Conservation (phyloP, 2,797 vertebrate genomes). For the Pseudopleuronectes americanus region DNA sequence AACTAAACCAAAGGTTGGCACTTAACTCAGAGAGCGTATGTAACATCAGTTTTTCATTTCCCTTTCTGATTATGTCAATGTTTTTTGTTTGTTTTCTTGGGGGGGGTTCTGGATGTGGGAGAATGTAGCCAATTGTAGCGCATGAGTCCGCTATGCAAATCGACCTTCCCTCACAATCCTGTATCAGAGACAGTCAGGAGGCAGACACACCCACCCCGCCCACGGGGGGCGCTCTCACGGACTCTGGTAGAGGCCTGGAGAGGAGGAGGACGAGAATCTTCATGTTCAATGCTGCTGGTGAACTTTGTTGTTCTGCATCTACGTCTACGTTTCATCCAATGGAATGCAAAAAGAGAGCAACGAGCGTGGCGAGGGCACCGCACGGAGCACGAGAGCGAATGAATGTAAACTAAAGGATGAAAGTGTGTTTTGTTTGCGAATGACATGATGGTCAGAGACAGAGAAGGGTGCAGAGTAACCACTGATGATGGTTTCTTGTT, state of each 20-base stretch:
- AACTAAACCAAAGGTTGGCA: conserved; percentile 87
- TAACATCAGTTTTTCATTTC: conserved; percentile 64
- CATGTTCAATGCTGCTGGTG: conserved; percentile 75
- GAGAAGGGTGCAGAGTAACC: conserved; percentile 21
- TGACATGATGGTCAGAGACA: conserved; percentile 17
- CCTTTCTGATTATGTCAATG: conserved; percentile 46
- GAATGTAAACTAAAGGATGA: conserved; percentile 70
- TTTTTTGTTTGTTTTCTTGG: conserved; percentile 34
- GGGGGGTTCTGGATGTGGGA: conserved; percentile 77
- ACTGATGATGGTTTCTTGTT: conserved; percentile 44
- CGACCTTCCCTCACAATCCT: conserved; percentile 83
- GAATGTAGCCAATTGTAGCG: conserved; percentile 88
- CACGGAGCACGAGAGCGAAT: conserved; percentile 45
- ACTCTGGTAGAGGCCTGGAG: conserved; percentile 57
- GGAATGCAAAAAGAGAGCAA: conserved; percentile 64
- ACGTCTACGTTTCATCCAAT: conserved; percentile 62
- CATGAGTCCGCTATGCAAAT: conserved; percentile 88
- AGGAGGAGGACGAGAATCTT: conserved; percentile 24
- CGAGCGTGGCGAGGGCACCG: conserved; percentile 10
- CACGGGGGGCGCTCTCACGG: conserved; percentile 54
- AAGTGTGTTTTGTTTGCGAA: conserved; percentile 52
- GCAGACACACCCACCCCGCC: conserved; percentile 69
- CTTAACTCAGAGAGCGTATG: conserved; percentile 73
- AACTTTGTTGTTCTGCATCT: conserved; percentile 75
- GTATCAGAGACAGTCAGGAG: conserved; percentile 81